Base-by-base conservation (phyloP, 2,888 invertebrate genomes). In the Phorcus lineatus region DNA sequence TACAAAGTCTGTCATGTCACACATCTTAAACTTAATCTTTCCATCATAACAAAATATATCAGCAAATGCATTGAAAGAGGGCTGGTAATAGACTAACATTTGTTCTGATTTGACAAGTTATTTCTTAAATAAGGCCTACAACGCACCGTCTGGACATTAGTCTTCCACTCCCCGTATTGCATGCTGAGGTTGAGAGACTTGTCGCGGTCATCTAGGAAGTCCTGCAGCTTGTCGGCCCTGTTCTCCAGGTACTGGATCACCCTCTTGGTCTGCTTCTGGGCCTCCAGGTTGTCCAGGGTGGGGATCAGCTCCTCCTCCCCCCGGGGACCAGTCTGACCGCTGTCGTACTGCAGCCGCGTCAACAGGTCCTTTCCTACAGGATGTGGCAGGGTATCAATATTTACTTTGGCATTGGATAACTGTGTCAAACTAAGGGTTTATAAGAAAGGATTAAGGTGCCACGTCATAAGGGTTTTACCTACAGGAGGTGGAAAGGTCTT, bases 211-310 rank as follows among this genome's bases (percentile, higher is more conserved):
- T 89, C 89, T 67, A 91, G 87, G 74, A 88, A 86, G 11, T 88
- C 86, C 40, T 86, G 88, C 40, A 92, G 83, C 74, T 89, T 89
- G 40, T 91, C 90, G 75, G 92, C 85, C 22, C 91, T 87, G 79
- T 84, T 88, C 81, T 91, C 91, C 74, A 93, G 88, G 79, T 87
- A 86, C 55, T 90, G 91, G 31, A 92, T 84, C 24, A 88, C 84
- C 4, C 88, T 84, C 81, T 91, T 91, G 2, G 80, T 78, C 77
- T 90, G 90, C 77, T 90, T 89, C 82, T 90, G 90, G 2, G 89
- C 86, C 81, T 91, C 91, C 31, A 90, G 82, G 80, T 88, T 89
- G 83, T 92, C 92, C 76, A 91, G 82, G 7, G 91, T 92, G 52
- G 87, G 88, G 17, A 88, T 86, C 7, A 85, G 74, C 19, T 87